A percentile compares a stretch with the other conserved stretches of the same genome.
These are phyloP conservation scores for Crypturellus tataupa DNA, from an alignment of 2,797 vertebrate species.

Conservation along the genomic window DNA sequence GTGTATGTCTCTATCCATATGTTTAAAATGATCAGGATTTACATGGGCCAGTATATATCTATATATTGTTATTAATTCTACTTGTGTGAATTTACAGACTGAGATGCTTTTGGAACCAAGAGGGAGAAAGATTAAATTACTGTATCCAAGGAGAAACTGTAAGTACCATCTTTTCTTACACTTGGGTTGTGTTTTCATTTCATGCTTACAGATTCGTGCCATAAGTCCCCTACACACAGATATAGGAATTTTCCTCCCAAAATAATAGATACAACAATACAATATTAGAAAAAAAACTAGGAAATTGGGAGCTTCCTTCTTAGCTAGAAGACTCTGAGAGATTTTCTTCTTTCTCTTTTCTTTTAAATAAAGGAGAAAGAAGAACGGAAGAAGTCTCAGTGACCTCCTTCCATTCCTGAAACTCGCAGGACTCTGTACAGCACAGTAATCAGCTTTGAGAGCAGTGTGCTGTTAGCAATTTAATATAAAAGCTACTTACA, in stretches of 20 bases:
- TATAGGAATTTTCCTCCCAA: neutral
- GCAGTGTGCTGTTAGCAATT: slow-evolving; percentile 11
- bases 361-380: neutral
- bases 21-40: neutral
- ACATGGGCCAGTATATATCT: rapidly evolving
- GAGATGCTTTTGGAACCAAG: neutral
- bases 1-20: neutral
- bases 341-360: neutral
- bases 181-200: neutral
- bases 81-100: neutral
- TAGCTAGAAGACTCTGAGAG: slow-evolving; percentile 10
- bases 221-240: too few species aligned
- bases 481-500: slow-evolving; percentile 33
- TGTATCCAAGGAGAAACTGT: neutral
- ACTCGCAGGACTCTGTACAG: neutral
- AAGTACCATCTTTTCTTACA: neutral
- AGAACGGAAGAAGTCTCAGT: slow-evolving; percentile 18
- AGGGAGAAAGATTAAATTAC: neutral
- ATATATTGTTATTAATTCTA: neutral
- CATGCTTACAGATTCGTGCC: neutral
- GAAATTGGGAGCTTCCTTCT: slow-evolving; percentile 18
- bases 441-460: slow-evolving; percentile 27
- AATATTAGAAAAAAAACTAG: slow-evolving; percentile 16
- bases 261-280: neutral
- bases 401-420: slow-evolving; percentile 19